Conservation (phyloP, 2,888 invertebrate species). For the Autographa pulchrina region DNA sequence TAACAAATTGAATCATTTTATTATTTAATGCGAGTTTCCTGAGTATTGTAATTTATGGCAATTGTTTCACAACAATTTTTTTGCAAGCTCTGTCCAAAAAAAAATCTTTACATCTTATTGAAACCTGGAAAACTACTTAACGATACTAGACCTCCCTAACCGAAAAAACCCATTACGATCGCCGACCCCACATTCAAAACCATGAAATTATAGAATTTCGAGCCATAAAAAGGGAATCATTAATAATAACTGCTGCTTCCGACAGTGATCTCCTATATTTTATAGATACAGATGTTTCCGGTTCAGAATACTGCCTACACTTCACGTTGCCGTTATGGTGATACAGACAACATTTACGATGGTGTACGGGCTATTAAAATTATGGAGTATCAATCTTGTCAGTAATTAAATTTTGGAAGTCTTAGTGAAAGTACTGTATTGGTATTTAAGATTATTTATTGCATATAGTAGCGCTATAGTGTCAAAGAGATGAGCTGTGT, state of each 20-base stretch:
- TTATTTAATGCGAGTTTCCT: too few species aligned
- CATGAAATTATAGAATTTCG: neutral
- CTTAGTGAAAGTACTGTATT: too few species aligned
- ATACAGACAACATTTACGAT: neutral
- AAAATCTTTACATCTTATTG: neutral
- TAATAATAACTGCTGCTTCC: neutral
- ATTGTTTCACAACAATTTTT: too few species aligned
- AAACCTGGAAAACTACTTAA: neutral
- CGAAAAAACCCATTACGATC: conserved; percentile 4
- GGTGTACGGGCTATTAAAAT: neutral
- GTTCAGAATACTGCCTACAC: neutral
- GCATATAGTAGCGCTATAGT: too few species aligned
- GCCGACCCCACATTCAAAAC: neutral
- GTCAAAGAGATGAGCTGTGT: too few species aligned
- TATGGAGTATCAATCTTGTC: conserved; percentile 2
- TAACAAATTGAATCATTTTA: neutral
- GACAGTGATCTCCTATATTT: neutral
- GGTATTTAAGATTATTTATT: too few species aligned
- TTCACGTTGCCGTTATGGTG: neutral
- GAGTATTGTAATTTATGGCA: too few species aligned
- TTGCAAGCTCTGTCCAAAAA: neutral
- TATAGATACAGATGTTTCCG: conserved; percentile 8
- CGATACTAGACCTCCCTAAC: neutral
- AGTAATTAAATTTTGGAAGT: neutral
- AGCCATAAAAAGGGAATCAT: neutral